phyloP scores from a whole-genome alignment of 2,113 vertebrate species.

The Microtus oregoni region DNA sequence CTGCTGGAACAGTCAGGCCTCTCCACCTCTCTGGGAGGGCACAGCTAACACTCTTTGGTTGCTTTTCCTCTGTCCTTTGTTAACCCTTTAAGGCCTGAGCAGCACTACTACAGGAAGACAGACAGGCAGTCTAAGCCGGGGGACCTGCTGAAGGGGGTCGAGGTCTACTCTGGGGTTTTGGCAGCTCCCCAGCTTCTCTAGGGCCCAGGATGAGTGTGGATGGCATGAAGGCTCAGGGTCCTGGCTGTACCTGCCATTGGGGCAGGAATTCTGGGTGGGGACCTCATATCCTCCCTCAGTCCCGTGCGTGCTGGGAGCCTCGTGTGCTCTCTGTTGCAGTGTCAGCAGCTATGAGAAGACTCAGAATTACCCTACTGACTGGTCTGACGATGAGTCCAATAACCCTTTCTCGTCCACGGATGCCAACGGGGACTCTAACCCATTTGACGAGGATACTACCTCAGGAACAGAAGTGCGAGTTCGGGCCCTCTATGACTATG shows the following conservation, averaged over 20 bases:
- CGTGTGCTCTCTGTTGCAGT: slow-evolving; percentile 77
- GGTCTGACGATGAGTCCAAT: slow-evolving; percentile 95
- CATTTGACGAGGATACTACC: slow-evolving; percentile 93
- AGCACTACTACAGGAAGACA: neutral
- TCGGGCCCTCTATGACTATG: slow-evolving; percentile 96
- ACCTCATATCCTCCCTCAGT: neutral
- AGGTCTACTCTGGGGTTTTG: neutral
- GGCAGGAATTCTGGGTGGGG: slow-evolving; percentile 1
- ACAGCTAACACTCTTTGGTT: slow-evolving; percentile 66
- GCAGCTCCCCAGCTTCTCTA: neutral
- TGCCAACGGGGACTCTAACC: slow-evolving; percentile 94
- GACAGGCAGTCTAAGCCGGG: slow-evolving; percentile 17
- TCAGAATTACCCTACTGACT: slow-evolving; percentile 89
- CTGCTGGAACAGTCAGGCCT: slow-evolving; percentile 32
- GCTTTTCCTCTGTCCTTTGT: slow-evolving; percentile 69
- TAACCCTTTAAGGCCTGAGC: slow-evolving; percentile 47
- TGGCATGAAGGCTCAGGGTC: neutral
- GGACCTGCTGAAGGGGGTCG: slow-evolving; percentile 66
- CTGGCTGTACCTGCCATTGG: neutral
- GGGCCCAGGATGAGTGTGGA: slow-evolving; percentile 33
- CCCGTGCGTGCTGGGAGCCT: rapidly evolving
- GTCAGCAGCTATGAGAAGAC: slow-evolving; percentile 93
- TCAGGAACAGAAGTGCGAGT: slow-evolving; percentile 91
- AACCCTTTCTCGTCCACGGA: slow-evolving; percentile 94
- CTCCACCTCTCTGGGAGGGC: slow-evolving; percentile 68